Conservation (phyloP, 2,888 invertebrate species). For the Eristalinus sepulchralis region DNA sequence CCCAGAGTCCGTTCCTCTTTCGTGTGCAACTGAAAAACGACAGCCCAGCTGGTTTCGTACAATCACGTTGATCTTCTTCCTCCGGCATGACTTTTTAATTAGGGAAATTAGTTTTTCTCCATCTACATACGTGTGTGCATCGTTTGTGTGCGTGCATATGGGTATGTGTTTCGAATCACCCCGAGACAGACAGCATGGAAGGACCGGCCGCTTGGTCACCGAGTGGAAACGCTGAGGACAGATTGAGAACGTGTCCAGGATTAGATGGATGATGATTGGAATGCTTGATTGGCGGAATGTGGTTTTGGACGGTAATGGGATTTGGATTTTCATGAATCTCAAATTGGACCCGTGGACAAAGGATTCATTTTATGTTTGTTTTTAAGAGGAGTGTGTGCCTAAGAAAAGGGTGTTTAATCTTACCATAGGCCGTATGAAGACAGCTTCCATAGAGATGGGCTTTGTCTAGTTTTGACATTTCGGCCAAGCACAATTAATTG, state of each 20-base stretch:
- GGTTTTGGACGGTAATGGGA: slow-evolving; percentile 28
- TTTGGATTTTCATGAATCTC: slow-evolving; percentile 59
- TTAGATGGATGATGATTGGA: slow-evolving; percentile 61
- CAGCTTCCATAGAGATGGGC: too few species aligned
- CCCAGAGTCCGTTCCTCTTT: slow-evolving; percentile 42
- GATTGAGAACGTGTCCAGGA: slow-evolving; percentile 48
- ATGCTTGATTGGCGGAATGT: slow-evolving; percentile 61
- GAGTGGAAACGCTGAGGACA: slow-evolving; percentile 42
- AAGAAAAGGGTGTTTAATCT: too few species aligned
- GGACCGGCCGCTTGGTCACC: slow-evolving; percentile 17
- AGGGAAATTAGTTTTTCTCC: slow-evolving; percentile 79
- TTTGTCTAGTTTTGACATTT: too few species aligned
- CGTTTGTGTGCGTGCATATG: not conserved
- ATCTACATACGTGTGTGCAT: slow-evolving; percentile 45
- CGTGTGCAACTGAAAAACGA: slow-evolving; percentile 5
- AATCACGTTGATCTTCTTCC: slow-evolving; percentile 66
- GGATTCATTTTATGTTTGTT: not conserved
- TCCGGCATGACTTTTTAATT: slow-evolving; percentile 79
- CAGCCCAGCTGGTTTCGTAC: slow-evolving; percentile 40
- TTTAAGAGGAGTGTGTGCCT: not conserved
- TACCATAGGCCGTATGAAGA: too few species aligned
- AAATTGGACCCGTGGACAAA: slow-evolving; percentile 8
- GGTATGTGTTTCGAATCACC: slow-evolving; percentile 20
- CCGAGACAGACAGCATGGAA: slow-evolving; percentile 31
- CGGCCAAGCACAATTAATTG: too few species aligned